phyloP scores from a whole-genome alignment of 2,888 invertebrate species.

The Caenorhabditis angaria region DNA sequence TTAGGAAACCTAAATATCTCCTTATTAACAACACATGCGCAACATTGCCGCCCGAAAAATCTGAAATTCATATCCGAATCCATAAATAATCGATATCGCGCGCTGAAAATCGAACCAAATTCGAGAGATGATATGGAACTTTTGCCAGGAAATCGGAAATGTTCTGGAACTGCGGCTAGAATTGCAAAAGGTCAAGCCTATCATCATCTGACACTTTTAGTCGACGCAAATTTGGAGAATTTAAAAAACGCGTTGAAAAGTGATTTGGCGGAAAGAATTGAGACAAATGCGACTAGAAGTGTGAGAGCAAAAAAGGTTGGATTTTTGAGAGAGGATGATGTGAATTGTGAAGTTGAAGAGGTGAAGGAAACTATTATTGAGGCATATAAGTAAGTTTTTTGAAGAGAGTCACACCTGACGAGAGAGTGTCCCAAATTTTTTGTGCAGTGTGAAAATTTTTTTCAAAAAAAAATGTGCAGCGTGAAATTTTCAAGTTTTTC shows the following conservation, averaged over 20 bases:
- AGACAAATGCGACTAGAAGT: slow-evolving; percentile 86
- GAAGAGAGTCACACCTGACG: background rate
- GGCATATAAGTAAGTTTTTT: slow-evolving; percentile 74
- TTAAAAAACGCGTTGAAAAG: slow-evolving; percentile 56
- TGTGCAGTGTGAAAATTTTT: background rate
- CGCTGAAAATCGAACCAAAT: slow-evolving; percentile 76
- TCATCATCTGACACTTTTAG: slow-evolving; percentile 94
- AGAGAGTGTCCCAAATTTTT: background rate
- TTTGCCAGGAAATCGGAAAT: slow-evolving; percentile 61
- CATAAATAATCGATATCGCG: slow-evolving; percentile 78
- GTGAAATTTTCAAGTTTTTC: no score
- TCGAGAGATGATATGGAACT: slow-evolving; percentile 87
- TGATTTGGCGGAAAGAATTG: slow-evolving; percentile 78
- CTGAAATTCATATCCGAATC: slow-evolving; percentile 83
- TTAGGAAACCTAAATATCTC: slow-evolving; percentile 85
- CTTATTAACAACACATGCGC: slow-evolving; percentile 85
- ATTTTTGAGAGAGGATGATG: slow-evolving; percentile 83
- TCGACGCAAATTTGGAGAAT: slow-evolving; percentile 78
- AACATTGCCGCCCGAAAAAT: slow-evolving; percentile 87
- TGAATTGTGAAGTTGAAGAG: slow-evolving; percentile 75
- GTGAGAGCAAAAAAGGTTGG: slow-evolving; percentile 81
- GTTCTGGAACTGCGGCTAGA: slow-evolving; percentile 95
- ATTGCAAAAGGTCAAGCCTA: slow-evolving; percentile 87
- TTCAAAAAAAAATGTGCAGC: no score
- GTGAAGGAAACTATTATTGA: slow-evolving; percentile 81